Evolutionary conservation across 92 coral and sea anemone species (phyloP), one percentile per base, ranked within the genome.

Genomic region (Umimayanthus kanabou): DNA sequence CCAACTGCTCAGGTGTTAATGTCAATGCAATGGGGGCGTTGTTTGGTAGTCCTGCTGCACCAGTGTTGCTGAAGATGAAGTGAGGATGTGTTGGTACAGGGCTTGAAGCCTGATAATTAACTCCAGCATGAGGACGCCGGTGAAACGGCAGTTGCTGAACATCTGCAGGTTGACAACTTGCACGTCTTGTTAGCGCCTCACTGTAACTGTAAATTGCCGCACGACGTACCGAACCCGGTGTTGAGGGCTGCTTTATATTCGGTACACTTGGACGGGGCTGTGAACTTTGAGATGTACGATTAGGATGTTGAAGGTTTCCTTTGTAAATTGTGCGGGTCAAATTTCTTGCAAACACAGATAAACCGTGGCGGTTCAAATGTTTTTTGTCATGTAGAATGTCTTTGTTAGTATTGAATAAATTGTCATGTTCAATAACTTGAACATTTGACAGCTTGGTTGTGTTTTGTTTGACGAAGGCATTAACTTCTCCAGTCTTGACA

Each of bases 271-370:
- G 74, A 1, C 14, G 39, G 16, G 74, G 5, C 16, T 6, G 39
- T 69, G 29, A 29, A 20, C 25, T 65, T 20, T 69, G 74, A 69
- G 39, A 26, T 14, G 18, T 9, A 28, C 26, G 39, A 47, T 7
- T 47, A 26, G 26, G 74, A 15, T 33, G 39, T 30, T 73, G 77
- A 30, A 73, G 1, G 30, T 73, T 73, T 33, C 77, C 45, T 13
- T 39, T 33, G 23, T 73, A 73, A 10, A 33, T 73, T 15, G 22
- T 73, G 40, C 50, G 75, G 30, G 70, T 82, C 40, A 82, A 67
- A 37, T 82, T 82, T 66, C 73, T 61, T 8, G 87, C 87, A 66
- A 82, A 82, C 9, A 82, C 22, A 13, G 47, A 11, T 16, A 82
- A 73, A 13, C 87, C 87, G 14, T 57, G 40, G n/a, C 47, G 42